Evolutionary conservation across 2,888 invertebrate species (phyloP), one percentile per base, ranked within the genome.

Genomic region (Clepsis dumicolana): DNA sequence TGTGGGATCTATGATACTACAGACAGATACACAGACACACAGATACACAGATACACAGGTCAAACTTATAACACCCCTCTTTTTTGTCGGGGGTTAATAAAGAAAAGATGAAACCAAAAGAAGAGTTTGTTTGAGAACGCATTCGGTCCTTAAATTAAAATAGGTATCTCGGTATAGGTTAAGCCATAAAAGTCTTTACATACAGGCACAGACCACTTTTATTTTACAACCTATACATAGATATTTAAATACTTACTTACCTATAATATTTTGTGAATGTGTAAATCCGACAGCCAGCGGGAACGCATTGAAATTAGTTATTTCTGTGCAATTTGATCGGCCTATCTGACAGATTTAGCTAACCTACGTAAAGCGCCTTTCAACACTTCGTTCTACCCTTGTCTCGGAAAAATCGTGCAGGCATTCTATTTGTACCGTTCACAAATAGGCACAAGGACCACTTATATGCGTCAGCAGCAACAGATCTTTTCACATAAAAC

Each of bases 391-490:
- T 29, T 35, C 61, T 57, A 68, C 62, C 67, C 67, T 59, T 59
- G 57, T 64, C 59, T 59, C 38, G 27, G 50, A 64, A 63, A 68
- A 68, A 64, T 64, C 44, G 35, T 38, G 53, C 44, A 66, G 52
- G 59, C 25, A 57, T 64, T 70, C 53, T 67, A 70, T 70, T 63
- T 66, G 56, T 64, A 63, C 63, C 62, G 72, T 72, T 77, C 71
- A 80, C 84, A 86, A 81, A 79, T 72, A 91, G 89, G 88, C 87
- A 89, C 82, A 74, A 81, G 80, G 83, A 81, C 84, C 88, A 90
- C 86, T 90, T 83, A 87, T 77, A 86, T 89, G 86, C 91, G 89
- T 92, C 91, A 91, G 86, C 89, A 77, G 80, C 73, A 79, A 76
- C 74, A 79, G 81, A 82, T 84, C 78, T 83, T 79, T 76, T 78